Evolutionary conservation across 2,797 vertebrate genomes (phyloP).

Genomic region (Tadarida brasiliensis): DNA sequence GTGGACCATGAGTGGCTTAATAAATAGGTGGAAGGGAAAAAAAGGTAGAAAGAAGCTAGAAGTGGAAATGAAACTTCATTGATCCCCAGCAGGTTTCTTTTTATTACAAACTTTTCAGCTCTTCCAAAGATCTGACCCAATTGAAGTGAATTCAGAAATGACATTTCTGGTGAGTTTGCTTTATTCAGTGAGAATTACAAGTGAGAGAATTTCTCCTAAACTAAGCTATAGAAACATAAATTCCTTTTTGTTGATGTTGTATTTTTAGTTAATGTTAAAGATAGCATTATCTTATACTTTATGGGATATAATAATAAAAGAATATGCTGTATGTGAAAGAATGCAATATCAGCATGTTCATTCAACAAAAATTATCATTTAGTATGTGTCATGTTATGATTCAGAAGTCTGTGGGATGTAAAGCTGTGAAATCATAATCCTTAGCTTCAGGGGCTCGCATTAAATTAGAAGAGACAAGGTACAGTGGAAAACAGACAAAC

Average conservation of each 20-base stretch:
- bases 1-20: not conserved
- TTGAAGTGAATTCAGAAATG: constrained; percentile 68
- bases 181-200: constrained; percentile 61
- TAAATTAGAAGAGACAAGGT: not conserved
- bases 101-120: constrained; percentile 66
- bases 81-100: constrained; percentile 69
- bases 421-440: constrained; percentile 45
- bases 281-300: constrained; percentile 49
- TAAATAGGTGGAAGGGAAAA: not conserved
- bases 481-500: not conserved
- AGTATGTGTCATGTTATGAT: constrained; percentile 29
- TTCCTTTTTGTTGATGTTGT: constrained; percentile 43
- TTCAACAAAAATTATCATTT: constrained; percentile 34
- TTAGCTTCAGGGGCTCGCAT: not conserved
- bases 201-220: constrained; percentile 22
- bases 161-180: constrained; percentile 55
- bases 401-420: not conserved
- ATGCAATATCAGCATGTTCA: constrained; percentile 25
- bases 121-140: constrained; percentile 58
- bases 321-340: not conserved
- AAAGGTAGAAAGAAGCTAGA: constrained; percentile 3
- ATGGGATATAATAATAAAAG: constrained; percentile 39
- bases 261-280: constrained; percentile 58
- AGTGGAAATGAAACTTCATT: constrained; percentile 72
- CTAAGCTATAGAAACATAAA: not conserved